Evolutionary conservation across 2,113 vertebrate genomes (phyloP), one percentile per base, ranked within the genome.

Genomic region (Colaptes auratus): DNA sequence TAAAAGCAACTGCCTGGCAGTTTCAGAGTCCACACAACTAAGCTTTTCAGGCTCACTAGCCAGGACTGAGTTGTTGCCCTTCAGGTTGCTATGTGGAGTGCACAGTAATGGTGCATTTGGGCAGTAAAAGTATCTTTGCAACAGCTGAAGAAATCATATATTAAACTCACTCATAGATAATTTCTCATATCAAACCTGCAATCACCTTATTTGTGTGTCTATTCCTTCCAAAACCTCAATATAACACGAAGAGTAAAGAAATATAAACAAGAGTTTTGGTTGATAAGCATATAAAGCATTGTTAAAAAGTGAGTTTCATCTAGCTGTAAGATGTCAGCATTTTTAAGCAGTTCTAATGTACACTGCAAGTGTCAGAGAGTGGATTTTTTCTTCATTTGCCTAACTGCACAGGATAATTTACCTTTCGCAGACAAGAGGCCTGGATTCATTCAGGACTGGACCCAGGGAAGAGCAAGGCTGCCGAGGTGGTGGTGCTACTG

Each of bases 401-500:
- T 35, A n/a, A 78, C 6, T 8, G 12, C 0, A 1, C 2, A 7
- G 39, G 46, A 21, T n/a, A 7, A 82, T 70, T 96, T 98, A 99
- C 99, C 99, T 99, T 97, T 99, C 99, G 66, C 99, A 99, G 59
- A 99, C 97, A 15, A 99, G 98, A 82, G 99, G 98, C 82, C 99
- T 97, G 20, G 98, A 97, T 12, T 99, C 99, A 30, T 98, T 98
- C 67, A 98, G 97, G 55, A 97, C 89, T 1, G 98, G 98, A 35
- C 96, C 97, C 83, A 99, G 98, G 27, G 99, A 99, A 3, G 99
- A 99, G 94, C 99, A 99, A 0, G 99, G 98, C 95, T 99, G 99
- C 23, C 99, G 98, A 15, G 99, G 99, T 0, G 99, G 99, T 0
- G 99, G 99, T 0, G 98, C 99, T 4, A 99, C 97, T 1, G 99